Conservation (phyloP, 2,113 vertebrate genomes). For the Psammodynastes pulverulentus region DNA sequence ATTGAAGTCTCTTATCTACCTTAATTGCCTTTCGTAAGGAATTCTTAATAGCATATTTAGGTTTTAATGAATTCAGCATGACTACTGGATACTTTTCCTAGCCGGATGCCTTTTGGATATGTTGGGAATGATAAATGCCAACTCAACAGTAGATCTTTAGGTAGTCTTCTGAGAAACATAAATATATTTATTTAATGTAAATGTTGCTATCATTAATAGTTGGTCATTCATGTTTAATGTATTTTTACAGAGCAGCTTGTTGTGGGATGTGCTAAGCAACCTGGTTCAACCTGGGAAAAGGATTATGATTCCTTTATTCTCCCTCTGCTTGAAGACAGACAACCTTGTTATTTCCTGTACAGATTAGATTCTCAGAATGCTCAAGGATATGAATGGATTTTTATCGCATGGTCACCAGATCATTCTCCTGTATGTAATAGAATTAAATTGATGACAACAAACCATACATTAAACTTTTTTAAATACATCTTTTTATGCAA, state of each 20-base stretch:
- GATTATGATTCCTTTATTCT: constrained; percentile 88
- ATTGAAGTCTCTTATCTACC: too few species aligned
- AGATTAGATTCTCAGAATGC: constrained; percentile 93
- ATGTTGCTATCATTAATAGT: not conserved
- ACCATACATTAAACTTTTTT: not conserved
- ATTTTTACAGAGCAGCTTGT: constrained; percentile 84
- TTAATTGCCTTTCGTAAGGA: not conserved
- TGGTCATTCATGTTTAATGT: not conserved
- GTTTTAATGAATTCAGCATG: not conserved
- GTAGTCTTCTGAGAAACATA: not conserved
- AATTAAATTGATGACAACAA: not conserved
- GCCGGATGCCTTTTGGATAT: not conserved
- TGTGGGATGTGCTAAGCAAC: constrained; percentile 75
- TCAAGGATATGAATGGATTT: constrained; percentile 94
- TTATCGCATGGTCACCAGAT: constrained; percentile 95
- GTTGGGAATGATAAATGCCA: not conserved
- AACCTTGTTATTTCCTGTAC: constrained; percentile 90
- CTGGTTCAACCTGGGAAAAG: constrained; percentile 84
- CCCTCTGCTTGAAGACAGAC: constrained; percentile 83
- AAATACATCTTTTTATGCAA: not conserved
- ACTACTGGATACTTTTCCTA: not conserved
- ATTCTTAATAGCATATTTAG: not conserved
- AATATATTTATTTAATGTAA: not conserved
- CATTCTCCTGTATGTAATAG: constrained; percentile 81
- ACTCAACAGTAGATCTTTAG: not conserved